Percentiles rank a stretch among this genome's conserved stretches.
phyloP scores from a whole-genome alignment of 2,888 invertebrate genomes.

The Chymomyza procnemis region DNA sequence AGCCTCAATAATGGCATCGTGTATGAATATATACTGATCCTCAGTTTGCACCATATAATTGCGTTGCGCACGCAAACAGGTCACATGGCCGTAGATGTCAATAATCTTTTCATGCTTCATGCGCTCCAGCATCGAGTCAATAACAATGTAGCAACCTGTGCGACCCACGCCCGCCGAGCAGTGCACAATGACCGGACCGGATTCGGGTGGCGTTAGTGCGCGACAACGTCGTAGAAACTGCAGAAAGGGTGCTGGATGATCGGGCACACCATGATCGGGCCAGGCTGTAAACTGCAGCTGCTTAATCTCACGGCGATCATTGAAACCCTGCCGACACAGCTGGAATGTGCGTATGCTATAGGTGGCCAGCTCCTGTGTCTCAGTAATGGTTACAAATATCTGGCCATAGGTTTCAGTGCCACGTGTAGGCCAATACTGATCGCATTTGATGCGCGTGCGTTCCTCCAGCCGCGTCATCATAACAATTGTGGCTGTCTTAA shows the following conservation, averaged over 20 bases:
- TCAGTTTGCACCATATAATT: constrained; percentile 99
- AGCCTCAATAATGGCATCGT: constrained; percentile 97
- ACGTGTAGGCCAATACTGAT: constrained; percentile 98
- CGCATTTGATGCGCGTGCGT: constrained; percentile 96
- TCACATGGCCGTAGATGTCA: constrained; percentile 99
- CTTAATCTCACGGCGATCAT: constrained; percentile 95
- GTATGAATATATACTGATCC: constrained; percentile 99
- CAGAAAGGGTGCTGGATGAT: constrained; percentile 98
- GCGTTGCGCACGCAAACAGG: constrained; percentile 96
- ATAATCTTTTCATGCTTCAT: constrained; percentile 98
- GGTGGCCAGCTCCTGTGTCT: constrained; percentile 97
- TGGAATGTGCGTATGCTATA: constrained; percentile 99
- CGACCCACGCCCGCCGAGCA: constrained; percentile 95
- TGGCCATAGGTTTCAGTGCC: constrained; percentile 97
- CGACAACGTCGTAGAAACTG: constrained; percentile 97
- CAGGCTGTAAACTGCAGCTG: constrained; percentile 99
- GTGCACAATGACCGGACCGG: constrained; percentile 96
- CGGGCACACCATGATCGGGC: constrained; percentile 99
- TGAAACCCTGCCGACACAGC: constrained; percentile 87
- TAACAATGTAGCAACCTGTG: constrained; percentile 98
- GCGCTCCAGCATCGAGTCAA: constrained; percentile 98
- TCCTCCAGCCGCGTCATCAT: constrained; percentile 99
- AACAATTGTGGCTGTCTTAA: constrained; percentile 94
- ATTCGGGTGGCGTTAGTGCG: constrained; percentile 92
- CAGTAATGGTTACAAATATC: constrained; percentile 95